Percentiles rank a stretch among this genome's conserved stretches.
Conservation (phyloP, 2,888 invertebrate genomes). For the Stratiomys singularior region DNA sequence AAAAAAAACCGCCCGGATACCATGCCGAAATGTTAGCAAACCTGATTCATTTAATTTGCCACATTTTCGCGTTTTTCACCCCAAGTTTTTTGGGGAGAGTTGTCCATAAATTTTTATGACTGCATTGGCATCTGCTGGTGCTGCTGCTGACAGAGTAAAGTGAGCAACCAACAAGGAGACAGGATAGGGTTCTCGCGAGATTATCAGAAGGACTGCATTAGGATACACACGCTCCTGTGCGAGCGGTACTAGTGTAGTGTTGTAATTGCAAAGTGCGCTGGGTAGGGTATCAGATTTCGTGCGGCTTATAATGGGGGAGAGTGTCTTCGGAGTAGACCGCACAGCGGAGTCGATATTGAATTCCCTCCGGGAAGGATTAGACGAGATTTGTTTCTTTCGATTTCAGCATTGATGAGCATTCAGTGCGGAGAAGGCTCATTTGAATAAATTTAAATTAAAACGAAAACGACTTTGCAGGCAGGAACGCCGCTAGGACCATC, state of each 20-base stretch:
- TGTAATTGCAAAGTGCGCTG: not conserved
- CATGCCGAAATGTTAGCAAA: slow-evolving; percentile 14
- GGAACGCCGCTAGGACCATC: too few species aligned
- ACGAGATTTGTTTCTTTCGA: not conserved
- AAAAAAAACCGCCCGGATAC: not conserved
- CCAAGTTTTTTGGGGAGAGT: not conserved
- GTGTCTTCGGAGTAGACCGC: not conserved
- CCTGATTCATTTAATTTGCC: slow-evolving; percentile 37
- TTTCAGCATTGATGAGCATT: not conserved
- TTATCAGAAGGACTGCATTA: not conserved
- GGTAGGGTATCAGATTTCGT: not conserved
- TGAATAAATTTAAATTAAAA: too few species aligned
- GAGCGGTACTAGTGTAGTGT: not conserved
- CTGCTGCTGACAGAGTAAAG: not conserved
- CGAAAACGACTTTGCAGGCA: too few species aligned
- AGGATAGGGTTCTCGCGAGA: not conserved
- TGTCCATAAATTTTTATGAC: slow-evolving; percentile 29
- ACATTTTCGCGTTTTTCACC: slow-evolving; percentile 35
- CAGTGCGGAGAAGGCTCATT: not conserved
- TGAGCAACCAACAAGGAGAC: not conserved
- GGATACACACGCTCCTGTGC: not conserved
- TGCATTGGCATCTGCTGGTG: slow-evolving; percentile 14
- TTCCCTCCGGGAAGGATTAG: not conserved
- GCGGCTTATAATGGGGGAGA: not conserved
- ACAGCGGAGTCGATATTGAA: not conserved